Evolutionary conservation across 2,113 vertebrate species (phyloP).

Genomic region (Callaeas wilsoni): DNA sequence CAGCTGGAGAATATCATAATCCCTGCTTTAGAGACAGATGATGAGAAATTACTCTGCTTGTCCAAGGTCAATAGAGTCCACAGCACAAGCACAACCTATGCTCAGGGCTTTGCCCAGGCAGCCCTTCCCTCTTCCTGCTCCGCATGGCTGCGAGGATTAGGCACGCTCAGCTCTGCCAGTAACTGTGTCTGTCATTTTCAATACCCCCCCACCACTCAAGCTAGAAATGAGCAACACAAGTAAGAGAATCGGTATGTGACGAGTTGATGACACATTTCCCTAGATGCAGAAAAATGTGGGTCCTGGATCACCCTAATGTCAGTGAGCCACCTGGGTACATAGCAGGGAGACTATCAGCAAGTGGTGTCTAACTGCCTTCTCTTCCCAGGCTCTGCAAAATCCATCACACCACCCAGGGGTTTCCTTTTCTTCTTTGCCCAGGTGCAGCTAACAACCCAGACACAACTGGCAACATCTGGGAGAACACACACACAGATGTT

Average conservation of each 20-base stretch:
- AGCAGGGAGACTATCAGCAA: not conserved
- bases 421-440: constrained; percentile 42
- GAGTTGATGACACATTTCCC: not conserved
- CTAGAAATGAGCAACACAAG: not conserved
- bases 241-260: not conserved
- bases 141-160: not conserved
- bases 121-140: constrained; percentile 47
- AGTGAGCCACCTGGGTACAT: constrained; percentile 18
- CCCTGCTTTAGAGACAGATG: not conserved
- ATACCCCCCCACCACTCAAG: not conserved
- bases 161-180: not conserved
- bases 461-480: constrained; percentile 24
- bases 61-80: not conserved
- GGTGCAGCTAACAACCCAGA: constrained; percentile 45
- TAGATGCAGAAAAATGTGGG: not conserved
- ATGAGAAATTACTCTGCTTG: not conserved
- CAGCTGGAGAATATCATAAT: not conserved
- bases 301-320: not conserved
- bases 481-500: constrained; percentile 16
- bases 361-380: constrained; percentile 9
- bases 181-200: not conserved
- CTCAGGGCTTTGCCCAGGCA: constrained; percentile 2
- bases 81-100: not conserved
- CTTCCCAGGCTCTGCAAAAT: not conserved
- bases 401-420: not conserved